Evolutionary conservation across 2,113 vertebrate genomes (phyloP).

Genomic region (Nesoenas mayeri): DNA sequence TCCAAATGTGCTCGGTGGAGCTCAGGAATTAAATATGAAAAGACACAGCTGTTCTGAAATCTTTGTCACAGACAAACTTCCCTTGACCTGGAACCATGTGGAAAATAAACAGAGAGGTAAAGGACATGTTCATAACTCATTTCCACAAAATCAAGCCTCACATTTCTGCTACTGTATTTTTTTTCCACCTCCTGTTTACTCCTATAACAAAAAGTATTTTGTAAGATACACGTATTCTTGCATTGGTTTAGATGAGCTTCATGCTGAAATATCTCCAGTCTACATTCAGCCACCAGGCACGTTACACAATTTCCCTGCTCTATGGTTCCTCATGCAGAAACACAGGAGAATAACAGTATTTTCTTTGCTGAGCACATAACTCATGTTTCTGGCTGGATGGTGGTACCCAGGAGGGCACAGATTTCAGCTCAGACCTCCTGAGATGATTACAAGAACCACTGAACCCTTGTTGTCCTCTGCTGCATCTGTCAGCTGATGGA

Average conservation of each 20-base stretch:
- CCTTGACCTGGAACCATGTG: slow-evolving; percentile 35
- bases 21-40: slow-evolving; percentile 49
- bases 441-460: fast-evolving
- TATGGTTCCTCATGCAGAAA: fast-evolving
- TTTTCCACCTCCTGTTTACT: not conserved
- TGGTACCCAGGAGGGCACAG: not conserved
- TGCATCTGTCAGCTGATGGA: not conserved
- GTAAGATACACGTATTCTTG: not conserved
- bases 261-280: not conserved
- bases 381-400: fast-evolving
- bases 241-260: fast-evolving
- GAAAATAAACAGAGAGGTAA: slow-evolving; percentile 39
- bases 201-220: not conserved
- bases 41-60: slow-evolving; percentile 34
- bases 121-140: slow-evolving; percentile 37
- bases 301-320: not conserved
- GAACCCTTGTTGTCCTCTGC: not conserved
- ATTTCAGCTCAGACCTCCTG: not conserved
- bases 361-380: not conserved
- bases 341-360: not conserved
- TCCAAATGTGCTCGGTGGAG: not conserved
- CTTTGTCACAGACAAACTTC: slow-evolving; percentile 30
- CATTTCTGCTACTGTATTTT: not conserved
- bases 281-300: fast-evolving
- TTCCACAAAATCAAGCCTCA: not conserved